Evolutionary conservation across 1,140 invertebrate species (phyloP).

Genomic region (Dinothrombium tinctorium): DNA sequence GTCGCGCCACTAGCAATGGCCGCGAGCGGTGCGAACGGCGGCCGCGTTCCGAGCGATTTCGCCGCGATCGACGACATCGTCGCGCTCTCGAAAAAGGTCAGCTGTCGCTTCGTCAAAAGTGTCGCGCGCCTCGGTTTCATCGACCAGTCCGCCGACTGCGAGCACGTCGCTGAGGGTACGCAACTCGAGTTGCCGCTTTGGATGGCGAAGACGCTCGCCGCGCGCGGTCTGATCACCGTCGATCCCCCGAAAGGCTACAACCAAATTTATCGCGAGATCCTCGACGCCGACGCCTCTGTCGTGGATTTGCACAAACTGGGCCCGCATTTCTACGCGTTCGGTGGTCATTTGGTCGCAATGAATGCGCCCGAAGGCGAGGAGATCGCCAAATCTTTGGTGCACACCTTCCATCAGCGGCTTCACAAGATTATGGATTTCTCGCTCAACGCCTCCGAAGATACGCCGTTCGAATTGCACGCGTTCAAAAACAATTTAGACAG

Average conservation of each 20-base stretch:
- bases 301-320: slow-evolving; percentile 52
- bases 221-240: slow-evolving; percentile 30
- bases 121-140: slow-evolving; percentile 43
- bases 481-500: slow-evolving; percentile 31
- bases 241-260: slow-evolving; percentile 49
- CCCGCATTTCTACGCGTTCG: slow-evolving; percentile 52
- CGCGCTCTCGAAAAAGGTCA: slow-evolving; percentile 44
- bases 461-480: slow-evolving; percentile 15
- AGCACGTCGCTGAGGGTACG: slow-evolving; percentile 37
- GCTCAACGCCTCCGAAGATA: neutral
- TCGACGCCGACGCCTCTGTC: slow-evolving; percentile 47
- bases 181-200: slow-evolving; percentile 41
- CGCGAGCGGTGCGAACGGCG: no score
- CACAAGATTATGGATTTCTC: slow-evolving; percentile 9
- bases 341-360: slow-evolving; percentile 33
- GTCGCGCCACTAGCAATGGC: no score
- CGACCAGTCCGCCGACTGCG: slow-evolving; percentile 34
- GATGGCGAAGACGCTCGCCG: slow-evolving; percentile 25
- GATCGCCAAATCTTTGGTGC: slow-evolving; percentile 7
- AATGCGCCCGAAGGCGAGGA: slow-evolving; percentile 7
- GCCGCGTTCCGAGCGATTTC: neutral
- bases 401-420: slow-evolving; percentile 9
- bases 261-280: slow-evolving; percentile 49
- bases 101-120: slow-evolving; percentile 38
- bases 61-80: slow-evolving; percentile 41